phyloP scores from a whole-genome alignment of 2,888 invertebrate genomes.

The Tetrapedia diversipes region DNA sequence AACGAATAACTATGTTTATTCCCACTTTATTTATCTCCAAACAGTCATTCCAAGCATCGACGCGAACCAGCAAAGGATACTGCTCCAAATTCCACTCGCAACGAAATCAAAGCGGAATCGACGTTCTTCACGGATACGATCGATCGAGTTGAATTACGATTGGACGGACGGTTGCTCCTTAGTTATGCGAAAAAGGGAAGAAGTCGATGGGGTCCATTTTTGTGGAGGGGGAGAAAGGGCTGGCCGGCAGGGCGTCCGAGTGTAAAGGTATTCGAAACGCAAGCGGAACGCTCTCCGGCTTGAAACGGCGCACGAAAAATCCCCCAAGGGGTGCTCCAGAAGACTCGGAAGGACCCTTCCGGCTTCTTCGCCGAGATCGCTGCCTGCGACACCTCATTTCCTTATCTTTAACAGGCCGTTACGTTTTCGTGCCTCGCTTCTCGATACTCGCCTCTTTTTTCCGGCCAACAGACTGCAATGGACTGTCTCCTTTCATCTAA shows the following conservation, averaged over 20 bases:
- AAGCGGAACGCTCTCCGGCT: conserved; percentile 49
- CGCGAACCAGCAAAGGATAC: too few relatives aligned
- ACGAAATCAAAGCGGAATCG: conserved; percentile 7
- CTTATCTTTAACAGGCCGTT: conserved; percentile 83
- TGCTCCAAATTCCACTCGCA: neutral
- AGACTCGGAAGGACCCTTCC: conserved; percentile 71
- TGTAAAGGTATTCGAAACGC: conserved; percentile 80
- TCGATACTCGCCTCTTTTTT: conserved; percentile 41
- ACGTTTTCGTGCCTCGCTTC: conserved; percentile 69
- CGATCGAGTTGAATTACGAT: conserved; percentile 49
- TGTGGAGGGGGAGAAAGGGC: conserved; percentile 65
- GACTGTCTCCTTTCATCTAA: too few relatives aligned
- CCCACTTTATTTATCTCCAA: too few relatives aligned
- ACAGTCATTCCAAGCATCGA: too few relatives aligned
- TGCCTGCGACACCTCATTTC: conserved; percentile 82
- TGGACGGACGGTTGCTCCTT: conserved; percentile 51
- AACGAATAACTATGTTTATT: too few relatives aligned
- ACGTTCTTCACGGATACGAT: conserved; percentile 23
- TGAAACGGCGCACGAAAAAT: conserved; percentile 66
- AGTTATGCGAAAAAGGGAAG: conserved; percentile 65
- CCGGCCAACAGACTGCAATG: too few relatives aligned
- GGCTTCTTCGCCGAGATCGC: conserved; percentile 67
- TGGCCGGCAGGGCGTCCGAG: conserved; percentile 78
- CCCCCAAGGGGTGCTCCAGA: conserved; percentile 70
- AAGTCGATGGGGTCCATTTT: conserved; percentile 53